Evolutionary conservation across 2,888 invertebrate species (phyloP).

Genomic region (Oasisia sp.): DNA sequence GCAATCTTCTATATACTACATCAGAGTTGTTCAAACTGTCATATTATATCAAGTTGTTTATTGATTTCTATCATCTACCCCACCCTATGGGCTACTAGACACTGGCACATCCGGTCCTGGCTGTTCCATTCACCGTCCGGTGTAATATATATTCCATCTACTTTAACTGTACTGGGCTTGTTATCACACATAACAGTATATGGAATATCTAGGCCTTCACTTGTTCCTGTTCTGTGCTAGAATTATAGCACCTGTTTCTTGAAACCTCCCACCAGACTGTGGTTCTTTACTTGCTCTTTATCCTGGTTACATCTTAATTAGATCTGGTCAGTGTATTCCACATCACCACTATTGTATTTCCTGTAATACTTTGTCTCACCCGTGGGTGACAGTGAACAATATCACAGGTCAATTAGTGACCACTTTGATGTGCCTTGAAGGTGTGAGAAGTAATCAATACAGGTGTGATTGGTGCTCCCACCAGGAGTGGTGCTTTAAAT

Average conservation of each 20-base stretch:
- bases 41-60: too few species aligned
- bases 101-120: too few species aligned
- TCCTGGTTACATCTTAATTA: slow-evolving; percentile 3
- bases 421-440: neutral
- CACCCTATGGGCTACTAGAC: too few species aligned
- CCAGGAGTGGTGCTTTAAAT: neutral
- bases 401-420: neutral
- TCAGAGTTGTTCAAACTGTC: neutral
- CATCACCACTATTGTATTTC: slow-evolving; percentile 17
- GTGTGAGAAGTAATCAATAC: neutral
- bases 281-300: neutral
- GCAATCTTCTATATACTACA: neutral
- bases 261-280: too few species aligned
- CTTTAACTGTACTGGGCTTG: too few species aligned
- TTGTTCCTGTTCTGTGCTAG: too few species aligned
- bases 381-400: neutral
- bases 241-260: too few species aligned
- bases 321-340: neutral
- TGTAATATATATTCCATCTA: too few species aligned
- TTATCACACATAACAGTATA: too few species aligned
- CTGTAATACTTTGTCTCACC: neutral
- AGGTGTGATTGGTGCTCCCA: neutral
- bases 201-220: too few species aligned
- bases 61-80: too few species aligned
- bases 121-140: too few species aligned